phyloP scores from a whole-genome alignment of 2,113 vertebrate genomes.

The Lichenostomus cassidix region DNA sequence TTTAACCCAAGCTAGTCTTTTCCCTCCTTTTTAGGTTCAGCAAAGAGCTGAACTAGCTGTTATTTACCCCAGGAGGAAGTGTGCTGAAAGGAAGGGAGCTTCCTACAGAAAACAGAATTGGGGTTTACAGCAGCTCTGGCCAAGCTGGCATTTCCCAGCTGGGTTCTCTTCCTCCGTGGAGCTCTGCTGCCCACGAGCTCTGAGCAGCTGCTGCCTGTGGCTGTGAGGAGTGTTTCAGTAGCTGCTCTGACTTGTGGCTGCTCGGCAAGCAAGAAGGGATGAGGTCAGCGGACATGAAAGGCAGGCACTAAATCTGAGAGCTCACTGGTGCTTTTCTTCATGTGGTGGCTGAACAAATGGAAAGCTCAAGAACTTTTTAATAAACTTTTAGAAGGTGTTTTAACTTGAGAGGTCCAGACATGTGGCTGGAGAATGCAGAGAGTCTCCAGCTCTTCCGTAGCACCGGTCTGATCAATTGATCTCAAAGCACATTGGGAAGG shows the following conservation, averaged over 20 bases:
- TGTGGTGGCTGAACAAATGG: background rate
- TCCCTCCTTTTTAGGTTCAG: background rate
- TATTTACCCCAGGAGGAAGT: background rate
- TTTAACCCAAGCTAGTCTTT: background rate
- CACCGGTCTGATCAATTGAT: background rate
- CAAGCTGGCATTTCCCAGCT: background rate
- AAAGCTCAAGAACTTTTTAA: background rate
- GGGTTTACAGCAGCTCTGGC: background rate
- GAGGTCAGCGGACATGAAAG: conserved; percentile 21
- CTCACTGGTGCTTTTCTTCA: background rate
- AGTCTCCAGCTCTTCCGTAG: background rate
- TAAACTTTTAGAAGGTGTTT: background rate
- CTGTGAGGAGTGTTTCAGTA: background rate
- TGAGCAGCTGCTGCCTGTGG: background rate
- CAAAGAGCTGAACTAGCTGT: background rate
- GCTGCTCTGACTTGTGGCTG: conserved; percentile 8
- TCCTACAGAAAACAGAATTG: background rate
- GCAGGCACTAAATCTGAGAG: background rate
- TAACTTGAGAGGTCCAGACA: background rate
- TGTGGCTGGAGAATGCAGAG: background rate
- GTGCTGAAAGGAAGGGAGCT: background rate
- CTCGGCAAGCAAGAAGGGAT: background rate
- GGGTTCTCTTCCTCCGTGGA: background rate
- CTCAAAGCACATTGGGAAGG: background rate
- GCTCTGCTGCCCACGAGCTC: background rate